Percentiles rank a stretch among this genome's conserved stretches.
Conservation (phyloP, 2,888 invertebrate genomes). For the Tridacna crocea region DNA sequence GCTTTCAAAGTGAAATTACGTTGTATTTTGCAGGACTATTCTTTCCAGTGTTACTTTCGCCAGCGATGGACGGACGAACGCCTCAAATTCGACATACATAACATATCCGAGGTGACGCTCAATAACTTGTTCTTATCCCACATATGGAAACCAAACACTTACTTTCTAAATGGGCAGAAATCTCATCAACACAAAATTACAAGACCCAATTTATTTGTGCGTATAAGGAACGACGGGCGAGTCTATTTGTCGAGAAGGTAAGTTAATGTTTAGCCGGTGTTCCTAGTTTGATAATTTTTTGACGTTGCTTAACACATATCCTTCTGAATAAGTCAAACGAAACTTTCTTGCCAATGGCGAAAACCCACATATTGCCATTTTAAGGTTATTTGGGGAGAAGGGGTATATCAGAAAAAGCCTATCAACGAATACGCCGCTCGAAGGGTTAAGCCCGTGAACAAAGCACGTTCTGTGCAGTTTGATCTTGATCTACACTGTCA, state of each 20-base stretch:
- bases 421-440: too few relatives aligned
- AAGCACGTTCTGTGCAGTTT: too few relatives aligned
- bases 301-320: too few relatives aligned
- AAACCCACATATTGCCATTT: too few relatives aligned
- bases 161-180: constrained; percentile 85
- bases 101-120: constrained; percentile 76
- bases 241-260: constrained; percentile 78
- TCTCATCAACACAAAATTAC: constrained; percentile 98
- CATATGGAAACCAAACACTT: constrained; percentile 98
- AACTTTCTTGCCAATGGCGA: too few relatives aligned
- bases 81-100: constrained; percentile 75
- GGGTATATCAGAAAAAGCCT: too few relatives aligned
- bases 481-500: too few relatives aligned
- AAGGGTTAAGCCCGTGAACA: too few relatives aligned
- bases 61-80: constrained; percentile 81
- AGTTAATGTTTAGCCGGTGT: neutral
- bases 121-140: constrained; percentile 92
- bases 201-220: constrained; percentile 95
- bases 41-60: constrained; percentile 81
- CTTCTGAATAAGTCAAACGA: too few relatives aligned
- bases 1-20: too few relatives aligned
- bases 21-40: constrained; percentile 72
- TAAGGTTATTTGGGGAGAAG: too few relatives aligned
- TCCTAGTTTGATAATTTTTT: too few relatives aligned
- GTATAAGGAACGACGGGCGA: constrained; percentile 86